Evolutionary conservation across 2,797 vertebrate genomes (phyloP), one percentile per base, ranked within the genome.

Genomic region (Acrocephalus scirpaceus): DNA sequence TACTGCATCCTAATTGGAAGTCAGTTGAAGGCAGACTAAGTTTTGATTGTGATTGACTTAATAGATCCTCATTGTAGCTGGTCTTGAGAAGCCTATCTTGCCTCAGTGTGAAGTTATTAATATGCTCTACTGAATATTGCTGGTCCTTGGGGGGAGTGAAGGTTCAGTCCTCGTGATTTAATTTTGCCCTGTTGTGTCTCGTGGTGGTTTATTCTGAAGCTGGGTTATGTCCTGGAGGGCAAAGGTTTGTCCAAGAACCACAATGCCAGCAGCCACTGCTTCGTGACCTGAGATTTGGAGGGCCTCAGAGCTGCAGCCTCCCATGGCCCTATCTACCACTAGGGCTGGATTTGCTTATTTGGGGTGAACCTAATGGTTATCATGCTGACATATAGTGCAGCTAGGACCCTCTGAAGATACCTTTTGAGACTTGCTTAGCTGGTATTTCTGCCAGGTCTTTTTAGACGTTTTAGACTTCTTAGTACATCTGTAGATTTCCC

Each of bases 1-100:
- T 95, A 40, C 86, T 67, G 72, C 60, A 67, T 90, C 71, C 79
- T 96, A 93, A 97, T 56, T 92, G 90, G 77, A 93, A 96, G 83
- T 91, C 54, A 53, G 47, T 87, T 94, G 60, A 79, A 95, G 95
- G 82, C 54, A 93, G 77, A 73, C 45, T 69, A n/a, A 34, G 70
- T 90, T 92, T 89, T 86, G 82, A 87, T 88, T 66, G 78, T 86
- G 85, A 90, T 50, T 96, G 96, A 94, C 93, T 86, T 90, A 89
- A 95, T 32, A 58, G 58, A 32, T 77, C 5, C 29, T 84, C 19
- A 9, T 12, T 88, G 70, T 70, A 70, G 32, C 71, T 76, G 66
- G n/a, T 54, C 78, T 86, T 53, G 44, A 92, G 76, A 90, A 92
- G 57, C 38, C 19, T 81, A 5, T 83, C 48, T 72, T 54, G 21